Base-by-base conservation (phyloP, 2,888 invertebrate species). In the Drosophila barbarae region DNA sequence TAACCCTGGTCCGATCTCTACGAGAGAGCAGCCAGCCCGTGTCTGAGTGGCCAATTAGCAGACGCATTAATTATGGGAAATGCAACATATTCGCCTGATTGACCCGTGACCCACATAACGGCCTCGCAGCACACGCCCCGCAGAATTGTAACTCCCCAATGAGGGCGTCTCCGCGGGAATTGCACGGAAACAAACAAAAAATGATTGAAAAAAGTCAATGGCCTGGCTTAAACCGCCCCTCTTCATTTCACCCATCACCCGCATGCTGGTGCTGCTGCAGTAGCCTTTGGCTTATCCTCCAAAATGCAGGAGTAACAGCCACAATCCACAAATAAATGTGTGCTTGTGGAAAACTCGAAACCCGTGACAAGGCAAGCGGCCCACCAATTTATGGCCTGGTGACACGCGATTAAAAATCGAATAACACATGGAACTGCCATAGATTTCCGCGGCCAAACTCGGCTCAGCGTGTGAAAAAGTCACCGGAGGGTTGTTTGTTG, bases 381-480 rank as follows among this genome's bases (percentile, higher is more conserved):
- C 69, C 53, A 58, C 65, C 64, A 55, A 71, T 84, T 79, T 84
- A 79, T 79, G 72, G 82, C 67, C 69, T 64, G 41, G 65, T 67
- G 71, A 78, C 79, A 79, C 84, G 79, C 79, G 79, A 79, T 79
- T 74, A 36, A 41, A 78, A 68, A 76, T 79, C 82, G 82, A 81
- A 76, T 64, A 41, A 53, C 69, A 47, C 60, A 52, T 39, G 34
- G 47, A 53, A 66, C 38, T 44, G 56, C 42, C 28, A 63, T 42
- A 34, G 49, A 50, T 50, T 61, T 61, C 23, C 41, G 50, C 30
- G 56, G 51, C 21, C 28, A 30, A 23, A 44, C 26, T 21, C 46
- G 4, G 23, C 13, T 39, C 70, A 69, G 73, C 82, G 82, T 79
- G 79, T 81, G 84, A 79, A 79, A 58, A 52, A 69, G 9, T 50